These are phyloP conservation scores for Drosophila subpulchrella DNA, from an alignment of 1,140 invertebrate species.

Conservation along the genomic window DNA sequence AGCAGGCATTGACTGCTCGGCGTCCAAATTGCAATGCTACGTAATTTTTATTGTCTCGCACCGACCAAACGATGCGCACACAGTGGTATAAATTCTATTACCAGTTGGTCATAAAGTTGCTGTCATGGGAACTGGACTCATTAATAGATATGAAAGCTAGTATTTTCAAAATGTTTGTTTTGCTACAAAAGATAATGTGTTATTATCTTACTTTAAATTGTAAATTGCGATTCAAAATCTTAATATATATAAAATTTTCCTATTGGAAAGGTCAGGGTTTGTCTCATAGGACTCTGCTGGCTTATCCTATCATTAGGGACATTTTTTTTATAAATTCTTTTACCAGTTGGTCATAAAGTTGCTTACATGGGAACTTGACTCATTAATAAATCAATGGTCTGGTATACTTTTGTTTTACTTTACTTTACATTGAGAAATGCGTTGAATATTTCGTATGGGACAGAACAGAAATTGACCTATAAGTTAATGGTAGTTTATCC, in stretches of 20 bases:
- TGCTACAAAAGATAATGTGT: too few relatives aligned
- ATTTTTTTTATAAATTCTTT: not conserved
- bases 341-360: not conserved
- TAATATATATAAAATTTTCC: too few relatives aligned
- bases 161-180: not conserved
- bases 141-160: not conserved
- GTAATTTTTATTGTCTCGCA: conserved; percentile 72
- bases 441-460: too few relatives aligned
- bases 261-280: too few relatives aligned
- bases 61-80: conserved; percentile 46
- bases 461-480: too few relatives aligned
- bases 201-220: too few relatives aligned
- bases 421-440: too few relatives aligned
- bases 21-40: conserved; percentile 66
- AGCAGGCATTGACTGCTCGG: conserved; percentile 40
- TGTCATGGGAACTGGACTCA: not conserved
- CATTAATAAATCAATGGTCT: not conserved
- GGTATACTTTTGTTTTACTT: too few relatives aligned
- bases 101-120: not conserved
- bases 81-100: conserved; percentile 37
- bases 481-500: too few relatives aligned
- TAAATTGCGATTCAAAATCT: too few relatives aligned
- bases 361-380: not conserved
- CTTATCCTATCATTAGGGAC: too few relatives aligned
- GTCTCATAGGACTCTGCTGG: too few relatives aligned